A percentile compares a stretch with the other conserved stretches of the same genome.
Conservation (phyloP, 53 echinoderm and acorn worm species). For the Temnopleurus reevesii region DNA sequence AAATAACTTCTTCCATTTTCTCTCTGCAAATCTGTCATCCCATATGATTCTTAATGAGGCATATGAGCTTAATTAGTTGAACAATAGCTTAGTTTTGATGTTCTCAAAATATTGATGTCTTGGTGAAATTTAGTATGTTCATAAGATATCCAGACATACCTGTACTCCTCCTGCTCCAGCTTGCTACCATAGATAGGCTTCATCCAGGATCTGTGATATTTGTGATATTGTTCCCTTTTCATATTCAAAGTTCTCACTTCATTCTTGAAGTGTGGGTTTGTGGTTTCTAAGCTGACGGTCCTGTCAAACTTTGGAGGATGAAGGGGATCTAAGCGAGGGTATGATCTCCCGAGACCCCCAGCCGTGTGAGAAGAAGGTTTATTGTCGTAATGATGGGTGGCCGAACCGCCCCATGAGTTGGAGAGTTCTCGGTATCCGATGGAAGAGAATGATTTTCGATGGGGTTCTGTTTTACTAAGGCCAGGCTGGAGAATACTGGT, state of each 20-base stretch:
- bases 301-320: conserved; percentile 67
- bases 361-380: conserved; percentile 53
- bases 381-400: not conserved
- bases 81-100: too few species aligned
- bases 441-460: conserved; percentile 58
- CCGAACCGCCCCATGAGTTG: conserved; percentile 61
- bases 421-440: conserved; percentile 57
- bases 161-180: conserved; percentile 91
- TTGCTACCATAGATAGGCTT: conserved; percentile 94
- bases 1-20: too few species aligned
- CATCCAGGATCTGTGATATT: conserved; percentile 86
- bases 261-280: conserved; percentile 80
- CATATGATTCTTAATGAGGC: too few species aligned
- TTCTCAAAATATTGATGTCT: too few species aligned
- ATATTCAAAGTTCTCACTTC: conserved; percentile 70
- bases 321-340: conserved; percentile 80
- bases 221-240: conserved; percentile 91
- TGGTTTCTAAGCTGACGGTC: conserved; percentile 81
- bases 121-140: not conserved
- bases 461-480: conserved; percentile 13
- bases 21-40: too few species aligned
- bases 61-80: too few species aligned
- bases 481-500: conserved; percentile 53
- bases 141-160: conserved; percentile 70
- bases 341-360: conserved; percentile 7